These are phyloP conservation scores for Serripes groenlandicus DNA, from an alignment of 2,888 invertebrate species.

Conservation along the genomic window DNA sequence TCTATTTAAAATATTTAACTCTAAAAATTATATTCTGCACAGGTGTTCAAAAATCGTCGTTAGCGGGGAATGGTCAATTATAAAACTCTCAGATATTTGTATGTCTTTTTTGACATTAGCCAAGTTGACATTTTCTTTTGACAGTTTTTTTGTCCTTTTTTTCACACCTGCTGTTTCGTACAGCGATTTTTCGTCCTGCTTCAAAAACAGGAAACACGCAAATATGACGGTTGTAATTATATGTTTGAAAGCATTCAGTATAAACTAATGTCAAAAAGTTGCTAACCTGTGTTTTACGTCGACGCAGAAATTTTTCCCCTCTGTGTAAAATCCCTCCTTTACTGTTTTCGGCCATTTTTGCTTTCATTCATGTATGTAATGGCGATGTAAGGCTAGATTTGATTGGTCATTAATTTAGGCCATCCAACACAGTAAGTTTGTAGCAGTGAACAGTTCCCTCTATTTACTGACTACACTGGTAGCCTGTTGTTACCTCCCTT, in stretches of 20 bases:
- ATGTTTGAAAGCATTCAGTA: neutral
- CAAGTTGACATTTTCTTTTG: slow-evolving; percentile 4
- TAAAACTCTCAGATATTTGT: too few relatives aligned
- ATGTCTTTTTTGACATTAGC: neutral
- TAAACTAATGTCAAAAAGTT: neutral
- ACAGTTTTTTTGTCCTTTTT: neutral
- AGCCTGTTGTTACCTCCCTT: too few relatives aligned
- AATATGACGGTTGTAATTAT: neutral
- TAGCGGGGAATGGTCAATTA: too few relatives aligned
- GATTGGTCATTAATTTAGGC: neutral
- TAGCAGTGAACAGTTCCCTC: neutral
- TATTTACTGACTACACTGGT: too few relatives aligned
- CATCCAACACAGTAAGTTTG: neutral
- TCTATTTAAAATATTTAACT: too few relatives aligned
- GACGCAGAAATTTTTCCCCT: slow-evolving; percentile 59
- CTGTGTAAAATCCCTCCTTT: slow-evolving; percentile 66
- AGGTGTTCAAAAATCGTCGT: too few relatives aligned
- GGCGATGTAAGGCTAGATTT: neutral
- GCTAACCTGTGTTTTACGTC: slow-evolving; percentile 57
- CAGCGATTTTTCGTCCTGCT: neutral
- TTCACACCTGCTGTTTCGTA: slow-evolving; percentile 14
- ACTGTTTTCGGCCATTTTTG: slow-evolving; percentile 65
- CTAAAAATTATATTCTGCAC: too few relatives aligned
- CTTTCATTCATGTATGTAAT: slow-evolving; percentile 53
- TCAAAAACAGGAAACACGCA: neutral